Evolutionary conservation across 1,140 invertebrate genomes (phyloP).

Genomic region (Diuraphis noxia): DNA sequence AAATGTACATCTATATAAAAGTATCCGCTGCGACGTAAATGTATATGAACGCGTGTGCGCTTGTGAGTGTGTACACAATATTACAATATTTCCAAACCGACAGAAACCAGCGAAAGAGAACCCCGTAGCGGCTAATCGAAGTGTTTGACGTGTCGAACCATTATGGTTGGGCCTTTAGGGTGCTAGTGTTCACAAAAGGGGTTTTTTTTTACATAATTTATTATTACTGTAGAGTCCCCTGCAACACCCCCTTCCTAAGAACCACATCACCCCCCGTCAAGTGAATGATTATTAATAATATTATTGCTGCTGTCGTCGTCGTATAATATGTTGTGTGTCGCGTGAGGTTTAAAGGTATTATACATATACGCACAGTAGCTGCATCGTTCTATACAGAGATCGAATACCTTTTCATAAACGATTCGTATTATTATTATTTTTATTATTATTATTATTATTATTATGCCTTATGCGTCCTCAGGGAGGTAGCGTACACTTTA

Average conservation of each 20-base stretch:
- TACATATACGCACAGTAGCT: not conserved
- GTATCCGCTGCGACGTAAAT: not conserved
- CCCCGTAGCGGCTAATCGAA: slow-evolving; percentile 28
- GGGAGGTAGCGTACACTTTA: not conserved
- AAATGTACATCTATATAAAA: not conserved
- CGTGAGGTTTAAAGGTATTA: not conserved
- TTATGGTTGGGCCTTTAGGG: not conserved
- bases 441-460: not conserved
- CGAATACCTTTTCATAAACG: not conserved
- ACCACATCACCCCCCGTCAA: not conserved
- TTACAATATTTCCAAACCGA: slow-evolving; percentile 11
- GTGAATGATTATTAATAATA: not conserved
- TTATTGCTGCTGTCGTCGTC: not conserved
- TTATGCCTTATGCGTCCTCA: not conserved
- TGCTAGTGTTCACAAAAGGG: slow-evolving; percentile 2
- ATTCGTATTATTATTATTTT: not conserved
- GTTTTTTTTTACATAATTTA: slow-evolving; percentile 7
- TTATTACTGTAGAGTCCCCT: not conserved
- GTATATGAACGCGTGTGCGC: not conserved
- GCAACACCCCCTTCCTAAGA: not conserved
- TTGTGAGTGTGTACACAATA: not conserved
- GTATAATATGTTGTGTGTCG: not conserved
- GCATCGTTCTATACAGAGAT: not conserved
- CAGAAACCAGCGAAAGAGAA: slow-evolving; percentile 19
- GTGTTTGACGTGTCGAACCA: slow-evolving; percentile 42